Evolutionary conservation across 2,888 invertebrate species (phyloP).

Genomic region (Thera obeliscata): DNA sequence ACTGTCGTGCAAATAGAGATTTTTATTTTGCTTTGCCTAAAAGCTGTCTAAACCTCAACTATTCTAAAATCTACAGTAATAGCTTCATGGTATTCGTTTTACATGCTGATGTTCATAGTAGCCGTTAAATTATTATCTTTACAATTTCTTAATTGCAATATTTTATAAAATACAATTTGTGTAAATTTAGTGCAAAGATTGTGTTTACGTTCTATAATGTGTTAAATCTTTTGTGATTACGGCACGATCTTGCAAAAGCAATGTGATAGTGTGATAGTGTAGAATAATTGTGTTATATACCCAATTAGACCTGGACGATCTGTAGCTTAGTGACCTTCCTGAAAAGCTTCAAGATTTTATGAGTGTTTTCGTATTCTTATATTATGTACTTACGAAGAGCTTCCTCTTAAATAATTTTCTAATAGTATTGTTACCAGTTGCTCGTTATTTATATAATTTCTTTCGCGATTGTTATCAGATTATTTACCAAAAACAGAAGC

Average conservation of each 20-base stretch:
- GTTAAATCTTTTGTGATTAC: constrained; percentile 47
- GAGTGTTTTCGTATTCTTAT: constrained; percentile 42
- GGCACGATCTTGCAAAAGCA: constrained; percentile 60
- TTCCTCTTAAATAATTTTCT: constrained; percentile 45
- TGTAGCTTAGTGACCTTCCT: constrained; percentile 37
- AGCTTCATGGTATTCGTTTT: constrained; percentile 58
- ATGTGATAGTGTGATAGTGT: constrained; percentile 54
- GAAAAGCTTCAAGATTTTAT: constrained; percentile 48
- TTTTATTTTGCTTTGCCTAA: constrained; percentile 54
- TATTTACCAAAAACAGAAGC: not conserved
- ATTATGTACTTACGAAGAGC: constrained; percentile 40
- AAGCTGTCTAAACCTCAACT: constrained; percentile 65
- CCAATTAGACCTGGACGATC: constrained; percentile 27
- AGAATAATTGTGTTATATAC: constrained; percentile 42
- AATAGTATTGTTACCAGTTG: constrained; percentile 1
- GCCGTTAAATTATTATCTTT: constrained; percentile 10
- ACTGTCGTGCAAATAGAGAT: constrained; percentile 38
- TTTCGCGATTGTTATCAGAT: not conserved
- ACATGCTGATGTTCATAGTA: constrained; percentile 59
- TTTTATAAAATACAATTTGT: not conserved
- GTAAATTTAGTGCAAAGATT: constrained; percentile 43
- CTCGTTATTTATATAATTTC: not conserved
- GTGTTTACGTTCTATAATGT: constrained; percentile 45
- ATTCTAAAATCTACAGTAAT: constrained; percentile 65
- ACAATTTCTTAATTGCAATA: not conserved